Conservation (phyloP, 1,140 invertebrate genomes). For the Meloidogyne hapla region DNA sequence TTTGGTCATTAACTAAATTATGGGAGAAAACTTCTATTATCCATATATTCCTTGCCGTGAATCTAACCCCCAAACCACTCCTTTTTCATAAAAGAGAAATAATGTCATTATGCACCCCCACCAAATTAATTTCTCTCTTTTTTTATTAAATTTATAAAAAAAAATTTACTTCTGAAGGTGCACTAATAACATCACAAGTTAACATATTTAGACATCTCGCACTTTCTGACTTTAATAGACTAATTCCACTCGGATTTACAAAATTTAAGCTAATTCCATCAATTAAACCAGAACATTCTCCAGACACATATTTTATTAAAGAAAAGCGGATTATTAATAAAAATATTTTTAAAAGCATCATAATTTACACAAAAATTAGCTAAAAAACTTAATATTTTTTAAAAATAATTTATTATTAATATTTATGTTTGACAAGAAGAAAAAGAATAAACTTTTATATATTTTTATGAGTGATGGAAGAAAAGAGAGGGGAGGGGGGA, state of each 20-base stretch:
- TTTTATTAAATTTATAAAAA: conserved; percentile 5
- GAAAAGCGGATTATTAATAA: background rate
- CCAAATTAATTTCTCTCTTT: too few species aligned
- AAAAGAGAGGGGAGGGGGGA: background rate
- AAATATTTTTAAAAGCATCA: background rate
- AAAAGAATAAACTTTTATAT: background rate
- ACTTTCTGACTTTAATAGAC: conserved; percentile 4
- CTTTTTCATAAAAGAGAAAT: too few species aligned
- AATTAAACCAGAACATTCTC: conserved; percentile 3
- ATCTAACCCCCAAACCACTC: too few species aligned
- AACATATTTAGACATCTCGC: conserved; percentile 15
- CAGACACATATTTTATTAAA: background rate
- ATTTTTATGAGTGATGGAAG: background rate
- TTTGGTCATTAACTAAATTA: too few species aligned
- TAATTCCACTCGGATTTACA: conserved; percentile 16
- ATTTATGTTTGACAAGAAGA: background rate
- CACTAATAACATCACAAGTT: conserved; percentile 25
- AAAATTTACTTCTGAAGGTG: conserved; percentile 63
- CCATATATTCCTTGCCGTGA: too few species aligned
- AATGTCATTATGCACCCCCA: too few species aligned
- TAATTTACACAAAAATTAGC: background rate
- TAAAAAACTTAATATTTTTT: background rate
- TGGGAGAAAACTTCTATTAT: too few species aligned
- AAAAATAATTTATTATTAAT: background rate
- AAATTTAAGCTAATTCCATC: conserved; percentile 26